Evolutionary conservation across 2,113 vertebrate genomes (phyloP).

Genomic region (Silurus glanis): DNA sequence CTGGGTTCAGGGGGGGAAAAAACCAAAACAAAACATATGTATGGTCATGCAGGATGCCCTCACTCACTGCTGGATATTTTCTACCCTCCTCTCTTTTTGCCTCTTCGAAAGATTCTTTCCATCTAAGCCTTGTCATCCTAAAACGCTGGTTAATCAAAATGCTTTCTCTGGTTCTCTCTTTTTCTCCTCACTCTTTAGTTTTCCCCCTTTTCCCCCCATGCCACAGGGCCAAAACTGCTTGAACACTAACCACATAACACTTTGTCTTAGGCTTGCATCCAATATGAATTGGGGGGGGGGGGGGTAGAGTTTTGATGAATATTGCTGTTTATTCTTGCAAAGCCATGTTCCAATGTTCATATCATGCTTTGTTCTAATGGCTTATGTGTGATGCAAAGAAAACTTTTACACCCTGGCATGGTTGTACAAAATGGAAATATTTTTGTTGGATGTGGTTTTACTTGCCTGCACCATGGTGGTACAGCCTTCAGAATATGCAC

Average conservation of each 20-base stretch:
- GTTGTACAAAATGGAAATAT: not conserved
- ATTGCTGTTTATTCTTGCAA: not conserved
- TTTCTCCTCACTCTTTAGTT: conserved; percentile 56
- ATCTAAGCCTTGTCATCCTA: conserved; percentile 84
- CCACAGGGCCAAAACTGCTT: conserved; percentile 62
- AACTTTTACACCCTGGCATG: not conserved
- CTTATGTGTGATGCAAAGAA: not conserved
- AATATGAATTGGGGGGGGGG: conserved; percentile 60
- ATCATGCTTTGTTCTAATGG: conserved; percentile 1
- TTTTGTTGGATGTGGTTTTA: not conserved
- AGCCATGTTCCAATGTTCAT: not conserved
- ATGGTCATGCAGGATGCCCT: conserved; percentile 60
- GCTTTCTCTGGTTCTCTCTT: conserved; percentile 55
- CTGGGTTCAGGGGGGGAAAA: conserved; percentile 54
- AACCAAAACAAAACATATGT: conserved; percentile 21
- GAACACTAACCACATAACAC: conserved; percentile 64
- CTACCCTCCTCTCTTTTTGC: conserved; percentile 38
- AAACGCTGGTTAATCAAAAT: conserved; percentile 68
- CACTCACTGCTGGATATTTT: conserved; percentile 34
- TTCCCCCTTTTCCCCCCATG: conserved; percentile 48
- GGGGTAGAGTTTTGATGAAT: conserved; percentile 39
- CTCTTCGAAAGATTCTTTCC: conserved; percentile 66
- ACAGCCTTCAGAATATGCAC: not conserved
- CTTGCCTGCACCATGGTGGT: not conserved
- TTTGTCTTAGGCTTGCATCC: conserved; percentile 68